Evolutionary conservation across 2,888 invertebrate species (phyloP).

Genomic region (Psococerastis gibbosa): DNA sequence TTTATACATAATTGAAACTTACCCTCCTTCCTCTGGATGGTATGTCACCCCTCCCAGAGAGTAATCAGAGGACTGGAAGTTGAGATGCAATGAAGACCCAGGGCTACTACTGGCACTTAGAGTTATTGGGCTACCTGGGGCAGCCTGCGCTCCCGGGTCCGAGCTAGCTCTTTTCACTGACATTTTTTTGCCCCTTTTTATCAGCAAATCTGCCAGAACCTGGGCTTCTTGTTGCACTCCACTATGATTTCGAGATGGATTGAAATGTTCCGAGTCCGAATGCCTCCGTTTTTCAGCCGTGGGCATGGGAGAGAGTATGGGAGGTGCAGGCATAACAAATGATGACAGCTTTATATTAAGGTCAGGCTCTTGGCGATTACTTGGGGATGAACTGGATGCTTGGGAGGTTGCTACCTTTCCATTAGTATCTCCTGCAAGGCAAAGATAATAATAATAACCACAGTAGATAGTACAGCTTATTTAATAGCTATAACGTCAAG

Average conservation of each 20-base stretch:
- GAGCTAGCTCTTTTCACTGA: conserved; percentile 56
- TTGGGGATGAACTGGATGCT: conserved; percentile 27
- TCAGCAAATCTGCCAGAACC: conserved; percentile 52
- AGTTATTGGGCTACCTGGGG: neutral
- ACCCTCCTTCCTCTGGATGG: conserved; percentile 34
- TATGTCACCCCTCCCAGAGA: conserved; percentile 40
- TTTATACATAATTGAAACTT: no score
- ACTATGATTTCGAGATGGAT: conserved; percentile 25
- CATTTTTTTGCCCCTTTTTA: conserved; percentile 32
- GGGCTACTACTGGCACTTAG: conserved; percentile 16
- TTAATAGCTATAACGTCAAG: no score
- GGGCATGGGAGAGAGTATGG: conserved; percentile 26
- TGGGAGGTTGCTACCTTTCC: conserved; percentile 23
- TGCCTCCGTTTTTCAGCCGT: conserved; percentile 32
- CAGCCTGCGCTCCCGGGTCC: conserved; percentile 35
- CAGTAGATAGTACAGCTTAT: neutral
- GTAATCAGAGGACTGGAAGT: conserved; percentile 39
- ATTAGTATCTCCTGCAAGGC: conserved; percentile 1
- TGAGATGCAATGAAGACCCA: conserved; percentile 32
- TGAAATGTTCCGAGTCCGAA: conserved; percentile 37
- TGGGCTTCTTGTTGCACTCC: conserved; percentile 45
- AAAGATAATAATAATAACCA: neutral
- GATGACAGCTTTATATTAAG: conserved; percentile 26
- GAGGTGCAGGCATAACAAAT: conserved; percentile 38
- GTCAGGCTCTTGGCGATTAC: conserved; percentile 25